Base-by-base conservation (phyloP, 2,888 invertebrate species). In the Catocala nupta region DNA sequence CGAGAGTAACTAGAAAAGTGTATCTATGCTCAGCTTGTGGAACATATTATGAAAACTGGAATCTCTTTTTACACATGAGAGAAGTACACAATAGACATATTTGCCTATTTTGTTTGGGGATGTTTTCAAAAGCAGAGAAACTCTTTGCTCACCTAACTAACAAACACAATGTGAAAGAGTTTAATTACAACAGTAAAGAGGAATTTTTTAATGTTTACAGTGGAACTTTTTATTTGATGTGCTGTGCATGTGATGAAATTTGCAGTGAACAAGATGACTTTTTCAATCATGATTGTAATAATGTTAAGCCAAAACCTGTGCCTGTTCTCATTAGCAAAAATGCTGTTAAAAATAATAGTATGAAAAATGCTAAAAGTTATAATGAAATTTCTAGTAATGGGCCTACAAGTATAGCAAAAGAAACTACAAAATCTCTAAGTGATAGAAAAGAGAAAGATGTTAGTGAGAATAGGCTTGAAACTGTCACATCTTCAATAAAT, bases 11-110 rank as follows among this genome's bases (percentile, higher is more conserved):
- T n/a, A 93, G 96, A 49, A 97, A 97, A 86, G 97, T 97, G 65
- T 98, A 97, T 86, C 90, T 97, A 56, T 98, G 98, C 86, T 96
- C 97, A 11, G 96, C 97, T 0, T 98, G 98, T 86, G 96, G 96
- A 50, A 97, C 96, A 10, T 97, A 97, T 82, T 97, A 97, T 90
- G 97, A 97, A 88, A 97, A 97, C 81, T 97, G 97, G 97, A 97
- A 97, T 90, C 94, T 98, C 65, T 98, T 97, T 85, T 89, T 97
- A 51, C 98, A 98, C 80, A 97, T 98, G 96, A 95, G 97, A 58
- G 97, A 97, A 82, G 96, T 96, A 63, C 98, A 98, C 86, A 96
- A 96, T 77, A 95, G 97, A 58, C 97, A 96, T 83, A 96, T 97
- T 77, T 98, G 98, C 85, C 91, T 98, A 56, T 97, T 97, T 89